phyloP scores from a whole-genome alignment of 2,113 vertebrate species.

The Ptilonorhynchus violaceus region DNA sequence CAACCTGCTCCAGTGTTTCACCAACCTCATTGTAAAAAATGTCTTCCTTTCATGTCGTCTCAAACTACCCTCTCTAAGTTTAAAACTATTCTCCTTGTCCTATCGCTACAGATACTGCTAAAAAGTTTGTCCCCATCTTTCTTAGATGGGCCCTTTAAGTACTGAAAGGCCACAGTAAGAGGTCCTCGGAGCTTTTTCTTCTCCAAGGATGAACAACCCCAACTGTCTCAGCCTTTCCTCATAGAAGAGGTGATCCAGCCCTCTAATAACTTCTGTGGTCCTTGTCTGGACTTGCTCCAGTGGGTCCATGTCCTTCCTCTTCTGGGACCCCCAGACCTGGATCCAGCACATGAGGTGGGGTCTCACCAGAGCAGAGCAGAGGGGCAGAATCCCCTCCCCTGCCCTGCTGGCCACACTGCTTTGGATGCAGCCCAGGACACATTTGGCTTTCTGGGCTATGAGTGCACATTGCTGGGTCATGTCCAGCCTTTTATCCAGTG shows the following conservation, averaged over 20 bases:
- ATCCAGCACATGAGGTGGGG: not conserved
- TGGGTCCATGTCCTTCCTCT: rapidly evolving
- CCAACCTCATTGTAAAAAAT: not conserved
- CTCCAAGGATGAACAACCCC: not conserved
- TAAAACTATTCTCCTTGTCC: not conserved
- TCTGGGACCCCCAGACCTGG: not conserved
- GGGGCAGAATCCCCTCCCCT: not conserved
- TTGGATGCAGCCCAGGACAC: not conserved
- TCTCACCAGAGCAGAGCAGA: not conserved
- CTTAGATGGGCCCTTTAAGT: not conserved
- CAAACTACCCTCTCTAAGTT: not conserved
- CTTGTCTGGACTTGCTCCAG: not conserved
- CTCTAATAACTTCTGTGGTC: not conserved
- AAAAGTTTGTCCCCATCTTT: not conserved
- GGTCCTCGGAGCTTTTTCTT: not conserved
- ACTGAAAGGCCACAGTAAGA: not conserved
- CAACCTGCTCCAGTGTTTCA: not conserved
- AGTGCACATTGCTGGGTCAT: rapidly evolving
- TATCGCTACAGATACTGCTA: rapidly evolving
- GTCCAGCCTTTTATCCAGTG: not conserved
- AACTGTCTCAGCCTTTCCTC: not conserved
- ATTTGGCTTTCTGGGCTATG: not conserved
- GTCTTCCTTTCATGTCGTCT: not conserved
- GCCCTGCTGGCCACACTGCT: rapidly evolving
- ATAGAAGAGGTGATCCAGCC: not conserved